Evolutionary conservation across 2,888 invertebrate genomes (phyloP).

Genomic region (Chloroclysta siterata): DNA sequence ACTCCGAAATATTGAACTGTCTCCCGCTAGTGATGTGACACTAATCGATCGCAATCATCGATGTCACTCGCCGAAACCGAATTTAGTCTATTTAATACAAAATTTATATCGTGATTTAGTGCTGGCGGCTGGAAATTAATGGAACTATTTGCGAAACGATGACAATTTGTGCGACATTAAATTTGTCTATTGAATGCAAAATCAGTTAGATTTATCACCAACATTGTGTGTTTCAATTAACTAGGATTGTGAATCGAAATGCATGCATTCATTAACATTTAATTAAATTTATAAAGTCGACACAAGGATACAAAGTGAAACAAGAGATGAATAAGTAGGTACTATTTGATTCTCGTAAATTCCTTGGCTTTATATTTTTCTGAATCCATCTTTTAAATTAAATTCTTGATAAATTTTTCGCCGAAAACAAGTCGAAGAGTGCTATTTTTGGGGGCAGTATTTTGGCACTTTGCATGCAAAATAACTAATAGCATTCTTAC

Average conservation of each 20-base stretch:
- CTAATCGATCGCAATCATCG: slow-evolving; percentile 17
- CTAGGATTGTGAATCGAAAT: neutral
- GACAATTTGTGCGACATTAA: slow-evolving; percentile 9
- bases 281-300: no score
- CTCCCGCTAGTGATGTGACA: slow-evolving; percentile 23
- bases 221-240: neutral
- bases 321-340: no score
- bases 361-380: no score
- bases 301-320: no score
- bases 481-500: no score
- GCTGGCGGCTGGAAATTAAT: slow-evolving; percentile 9
- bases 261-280: neutral
- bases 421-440: no score
- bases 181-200: slow-evolving; percentile 6
- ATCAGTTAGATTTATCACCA: slow-evolving; percentile 6
- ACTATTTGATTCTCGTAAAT: no score
- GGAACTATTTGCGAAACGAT: slow-evolving; percentile 9
- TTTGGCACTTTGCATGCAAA: no score
- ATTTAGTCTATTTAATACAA: slow-evolving; percentile 20
- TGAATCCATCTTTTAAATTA: no score
- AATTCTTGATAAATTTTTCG: no score
- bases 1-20: slow-evolving; percentile 1
- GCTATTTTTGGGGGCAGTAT: no score
- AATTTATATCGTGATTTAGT: slow-evolving; percentile 14
- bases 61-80: slow-evolving; percentile 13